These are phyloP conservation scores for Barbus barbus DNA, from an alignment of 2,113 vertebrate species.

Conservation along the genomic window DNA sequence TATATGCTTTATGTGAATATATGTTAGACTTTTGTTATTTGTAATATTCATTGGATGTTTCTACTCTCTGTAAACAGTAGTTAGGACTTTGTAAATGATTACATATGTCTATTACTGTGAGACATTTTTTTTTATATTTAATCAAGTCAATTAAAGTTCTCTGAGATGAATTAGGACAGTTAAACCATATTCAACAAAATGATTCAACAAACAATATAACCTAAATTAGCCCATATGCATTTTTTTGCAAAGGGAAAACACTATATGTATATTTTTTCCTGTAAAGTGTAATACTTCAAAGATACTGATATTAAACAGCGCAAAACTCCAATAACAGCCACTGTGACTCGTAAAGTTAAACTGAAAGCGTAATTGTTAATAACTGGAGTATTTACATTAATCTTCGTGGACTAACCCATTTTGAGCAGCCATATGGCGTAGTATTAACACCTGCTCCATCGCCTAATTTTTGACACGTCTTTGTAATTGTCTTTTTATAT, in stretches of 20 bases:
- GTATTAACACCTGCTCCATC: constrained; percentile 44
- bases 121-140: neutral
- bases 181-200: neutral
- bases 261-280: neutral
- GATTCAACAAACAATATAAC: neutral
- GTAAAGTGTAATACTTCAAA: constrained; percentile 6
- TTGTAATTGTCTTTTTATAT: neutral
- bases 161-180: neutral
- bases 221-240: neutral
- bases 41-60: neutral
- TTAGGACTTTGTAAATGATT: neutral
- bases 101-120: neutral
- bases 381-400: constrained; percentile 46
- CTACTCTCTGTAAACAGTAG: neutral
- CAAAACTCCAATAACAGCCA: constrained; percentile 17
- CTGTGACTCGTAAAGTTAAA: constrained; percentile 38
- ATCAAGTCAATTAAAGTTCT: neutral
- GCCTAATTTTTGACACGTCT: constrained; percentile 22
- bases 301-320: constrained; percentile 37
- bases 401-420: constrained; percentile 26
- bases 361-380: constrained; percentile 50
- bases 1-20: neutral
- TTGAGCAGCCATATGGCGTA: constrained; percentile 52
- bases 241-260: neutral
- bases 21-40: neutral